phyloP scores from a whole-genome alignment of 2,113 vertebrate species.

The Ariopsis seemanni region DNA sequence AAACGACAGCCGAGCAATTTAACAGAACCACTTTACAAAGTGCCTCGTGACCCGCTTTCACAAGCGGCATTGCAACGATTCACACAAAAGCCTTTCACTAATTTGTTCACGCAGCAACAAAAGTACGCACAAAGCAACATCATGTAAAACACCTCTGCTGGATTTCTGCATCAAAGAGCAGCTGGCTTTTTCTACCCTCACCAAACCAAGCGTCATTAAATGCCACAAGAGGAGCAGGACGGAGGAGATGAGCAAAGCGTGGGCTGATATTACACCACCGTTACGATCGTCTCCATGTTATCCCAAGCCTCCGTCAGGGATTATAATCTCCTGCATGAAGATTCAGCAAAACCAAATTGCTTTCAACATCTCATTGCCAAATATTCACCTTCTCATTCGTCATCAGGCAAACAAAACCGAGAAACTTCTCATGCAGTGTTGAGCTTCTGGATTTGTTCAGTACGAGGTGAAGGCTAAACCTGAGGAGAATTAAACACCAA shows the following conservation, averaged over 20 bases:
- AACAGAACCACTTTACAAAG: not conserved
- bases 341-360: slow-evolving; percentile 20
- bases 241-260: slow-evolving; percentile 5
- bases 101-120: not conserved
- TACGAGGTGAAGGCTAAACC: not conserved
- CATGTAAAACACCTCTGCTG: not conserved
- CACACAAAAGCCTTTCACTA: not conserved
- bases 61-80: not conserved
- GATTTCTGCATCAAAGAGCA: not conserved
- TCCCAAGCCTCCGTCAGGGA: slow-evolving; percentile 2
- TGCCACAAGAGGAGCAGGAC: slow-evolving; percentile 7
- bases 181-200: not conserved
- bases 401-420: slow-evolving; percentile 9
- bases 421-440: not conserved
- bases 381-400: not conserved
- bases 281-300: slow-evolving; percentile 24
- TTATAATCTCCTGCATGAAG: slow-evolving; percentile 32
- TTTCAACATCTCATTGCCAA: not conserved
- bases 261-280: slow-evolving; percentile 23
- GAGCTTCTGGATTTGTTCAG: not conserved
- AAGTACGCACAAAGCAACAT: not conserved
- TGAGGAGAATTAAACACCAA: not conserved
- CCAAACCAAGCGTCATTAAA: not conserved
- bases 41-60: not conserved
- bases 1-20: not conserved